phyloP scores from a whole-genome alignment of 2,888 invertebrate species.

The Lasioglossum leucozonium region DNA sequence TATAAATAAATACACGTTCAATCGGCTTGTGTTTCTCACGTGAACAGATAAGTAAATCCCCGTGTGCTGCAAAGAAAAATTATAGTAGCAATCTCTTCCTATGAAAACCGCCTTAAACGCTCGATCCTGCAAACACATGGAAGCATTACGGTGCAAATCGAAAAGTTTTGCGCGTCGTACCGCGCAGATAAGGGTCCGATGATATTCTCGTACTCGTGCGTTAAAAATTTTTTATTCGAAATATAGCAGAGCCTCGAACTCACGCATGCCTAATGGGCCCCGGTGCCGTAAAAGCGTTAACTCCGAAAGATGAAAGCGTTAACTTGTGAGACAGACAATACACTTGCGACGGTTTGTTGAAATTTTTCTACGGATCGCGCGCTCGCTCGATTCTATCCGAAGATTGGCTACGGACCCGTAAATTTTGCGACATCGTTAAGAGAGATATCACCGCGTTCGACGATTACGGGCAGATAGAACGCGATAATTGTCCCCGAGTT shows the following conservation, averaged over 20 bases:
- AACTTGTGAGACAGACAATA: neutral
- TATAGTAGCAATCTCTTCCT: neutral
- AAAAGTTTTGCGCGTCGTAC: neutral
- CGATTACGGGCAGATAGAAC: slow-evolving; percentile 1
- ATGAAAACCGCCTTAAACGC: neutral
- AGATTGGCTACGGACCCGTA: neutral
- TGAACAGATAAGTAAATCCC: neutral
- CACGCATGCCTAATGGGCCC: slow-evolving; percentile 1
- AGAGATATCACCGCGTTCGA: neutral
- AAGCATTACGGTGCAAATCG: neutral
- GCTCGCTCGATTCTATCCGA: neutral
- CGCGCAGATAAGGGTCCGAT: neutral
- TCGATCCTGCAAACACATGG: neutral
- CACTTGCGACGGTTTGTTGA: no score
- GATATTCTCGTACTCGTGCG: neutral
- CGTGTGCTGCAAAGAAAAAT: neutral
- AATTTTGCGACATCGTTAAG: neutral
- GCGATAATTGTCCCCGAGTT: slow-evolving; percentile 20
- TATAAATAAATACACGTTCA: no score
- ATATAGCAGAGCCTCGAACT: neutral
- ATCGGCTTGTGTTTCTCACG: neutral
- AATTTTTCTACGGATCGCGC: neutral
- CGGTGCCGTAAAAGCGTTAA: neutral
- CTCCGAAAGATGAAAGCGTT: neutral
- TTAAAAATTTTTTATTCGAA: neutral